Evolutionary conservation across 2,888 invertebrate species (phyloP), one percentile per base, ranked within the genome.

Genomic region (Drosophila macrothrix): DNA sequence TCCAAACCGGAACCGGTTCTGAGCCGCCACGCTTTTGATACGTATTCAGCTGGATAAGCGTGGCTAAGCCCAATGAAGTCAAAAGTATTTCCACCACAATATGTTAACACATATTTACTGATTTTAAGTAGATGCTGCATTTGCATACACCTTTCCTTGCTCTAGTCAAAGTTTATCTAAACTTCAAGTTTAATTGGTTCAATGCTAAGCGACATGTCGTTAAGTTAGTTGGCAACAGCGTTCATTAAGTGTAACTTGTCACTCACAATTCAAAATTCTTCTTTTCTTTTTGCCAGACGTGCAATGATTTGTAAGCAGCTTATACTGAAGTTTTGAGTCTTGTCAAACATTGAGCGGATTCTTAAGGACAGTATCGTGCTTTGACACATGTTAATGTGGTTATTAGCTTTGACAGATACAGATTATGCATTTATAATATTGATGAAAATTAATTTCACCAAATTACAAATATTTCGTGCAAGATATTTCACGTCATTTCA

Each of bases 1-100:
- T 25, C 1, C 7, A n/a, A 46, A 12, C 16, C 46, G 46, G 31
- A 59, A 68, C 68, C 74, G 62, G 68, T 64, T 78, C n/a, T 25
- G 37, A 64, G 19, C n/a, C 60, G 31, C 46, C 63, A 35, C 29
- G 25, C 61, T 61, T 61, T n/a, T 28, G 31, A 54, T 54, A 54
- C 35, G 19, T 33, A 41, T 19, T 28, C 14, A 10, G 9, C 10
- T 54, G 35, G 10, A 19, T 22, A n/a, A 39, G 55, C 14, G n/a
- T 35, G 35, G 16, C 22, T n/a, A 16, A 54, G 9, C 33, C 19
- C 25, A 35, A 54, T 35, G 19, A 55, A 55, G 6, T 25, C 22
- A 16, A 10, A 31, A 35, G 35, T 3, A 54, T 25, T 35, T 19
- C 16, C 16, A 25, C 46, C 7, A 46, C 14, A 46, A 25, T 22